Evolutionary conservation across 1,140 invertebrate species (phyloP), one percentile per base, ranked within the genome.

Genomic region (Caenorhabditis latens): DNA sequence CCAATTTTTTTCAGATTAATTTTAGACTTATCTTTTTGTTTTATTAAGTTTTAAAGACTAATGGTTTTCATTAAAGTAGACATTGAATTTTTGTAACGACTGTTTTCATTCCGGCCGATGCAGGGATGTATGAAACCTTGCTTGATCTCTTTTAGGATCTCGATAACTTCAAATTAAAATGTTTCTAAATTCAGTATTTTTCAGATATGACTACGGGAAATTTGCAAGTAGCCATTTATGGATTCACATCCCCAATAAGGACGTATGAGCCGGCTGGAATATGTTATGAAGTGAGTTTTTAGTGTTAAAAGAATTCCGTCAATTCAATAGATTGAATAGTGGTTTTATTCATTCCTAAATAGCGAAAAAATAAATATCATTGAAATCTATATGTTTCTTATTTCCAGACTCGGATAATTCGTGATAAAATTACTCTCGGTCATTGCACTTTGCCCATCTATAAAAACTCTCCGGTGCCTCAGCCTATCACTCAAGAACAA

Each of bases 221-320:
- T 50, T 50, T 79, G 50, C 71, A 79, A 50, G n/a, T 88, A 21
- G 88, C 88, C 1, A 75, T 88, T 61, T 92, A 65, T 91, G 86
- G 84, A 24, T 89, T 84, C 55, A 40, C 85, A 50, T 24, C 88
- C 11, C 88, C 63, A 48, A 55, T 6, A 6, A 65, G 58, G 16
- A 24, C 8, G 11, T 57, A 55, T 57, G 89, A 89, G 50, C 42
- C 67, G 19, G 89, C 89, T 24, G 89, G 89, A 48, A 75, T 89
- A 57, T 55, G 16, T n/a, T 89, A 89, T 65, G 89, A 89, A 63
- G 82, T 71, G 11, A 46, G 61, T 58, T 84, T 13, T n/a, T 79
- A 1, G 8, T 50, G 7, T 48, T 53, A 32, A 32, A 32, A 32
- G 32, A 32, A 32, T 32, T 32, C 2, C 32, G 32, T 32, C 32